Evolutionary conservation across 35 echinoderm and acorn worm genomes (phyloP).

Genomic region (Holothuria glaberrima): DNA sequence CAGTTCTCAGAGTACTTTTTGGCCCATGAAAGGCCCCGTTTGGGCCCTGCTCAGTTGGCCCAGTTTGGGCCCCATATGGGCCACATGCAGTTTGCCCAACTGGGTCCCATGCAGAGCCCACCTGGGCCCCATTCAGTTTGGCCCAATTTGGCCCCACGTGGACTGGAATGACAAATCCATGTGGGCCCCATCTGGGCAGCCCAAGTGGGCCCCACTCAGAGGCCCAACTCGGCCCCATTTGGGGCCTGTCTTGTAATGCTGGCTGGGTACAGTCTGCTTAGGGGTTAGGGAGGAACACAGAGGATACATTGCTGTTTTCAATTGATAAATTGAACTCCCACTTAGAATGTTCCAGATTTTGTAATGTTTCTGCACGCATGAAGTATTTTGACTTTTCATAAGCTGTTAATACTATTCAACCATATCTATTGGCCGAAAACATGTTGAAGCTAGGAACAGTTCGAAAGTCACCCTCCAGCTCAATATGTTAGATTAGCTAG

Average conservation of each 20-base stretch:
- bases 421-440: too few species aligned
- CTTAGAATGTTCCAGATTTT: too few species aligned
- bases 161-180: constrained; percentile 4
- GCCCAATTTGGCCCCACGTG: background rate
- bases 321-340: too few species aligned
- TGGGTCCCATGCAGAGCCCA: background rate
- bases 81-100: background rate
- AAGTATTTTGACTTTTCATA: too few species aligned
- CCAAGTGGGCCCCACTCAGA: background rate
- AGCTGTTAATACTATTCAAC: too few species aligned
- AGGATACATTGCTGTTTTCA: too few species aligned
- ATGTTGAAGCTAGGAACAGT: too few species aligned
- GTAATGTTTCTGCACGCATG: too few species aligned
- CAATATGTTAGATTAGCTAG: too few species aligned
- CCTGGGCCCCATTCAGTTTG: background rate
- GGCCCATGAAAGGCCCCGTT: background rate
- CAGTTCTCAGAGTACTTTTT: too few species aligned
- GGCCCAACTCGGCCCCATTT: background rate
- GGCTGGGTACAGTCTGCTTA: background rate
- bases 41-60: background rate
- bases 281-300: too few species aligned
- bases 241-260: background rate
- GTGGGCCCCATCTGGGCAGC: background rate
- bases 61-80: background rate
- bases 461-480: too few species aligned